Base-by-base conservation (phyloP, 2,888 invertebrate species). In the Mycogona germanica region DNA sequence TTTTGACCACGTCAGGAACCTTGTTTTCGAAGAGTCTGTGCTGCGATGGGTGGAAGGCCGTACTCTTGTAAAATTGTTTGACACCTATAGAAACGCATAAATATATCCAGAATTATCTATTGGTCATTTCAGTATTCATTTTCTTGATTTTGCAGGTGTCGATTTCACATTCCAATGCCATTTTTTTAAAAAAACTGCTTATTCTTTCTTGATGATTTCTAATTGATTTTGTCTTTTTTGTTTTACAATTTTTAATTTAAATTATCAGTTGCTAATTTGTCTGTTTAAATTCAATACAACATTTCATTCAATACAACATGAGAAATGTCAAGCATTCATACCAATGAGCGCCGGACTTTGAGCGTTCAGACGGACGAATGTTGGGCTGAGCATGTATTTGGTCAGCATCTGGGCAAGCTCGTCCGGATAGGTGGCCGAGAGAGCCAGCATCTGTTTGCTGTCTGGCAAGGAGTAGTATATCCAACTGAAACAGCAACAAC, bases 341-440 rank as follows among this genome's bases (percentile, higher is more conserved):
- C 73, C 74, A 40, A 74, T 59, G 32, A 73, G 62, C 51, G 92
- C 70, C 23, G 83, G 71, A 62, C 72, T 76, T 25, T 80, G 74
- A 44, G 76, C 70, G 60, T 85, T 81, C 7, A 91, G 81, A 21
- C 82, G 79, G 2, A 88, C 76, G 60, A 84, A 77, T 51, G 83
- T 76, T 2, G 89, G 87, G 58, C 81, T 79, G 52, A 78, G 73
- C 81, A 95, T 87, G 67, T 85, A 86, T 47, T 77, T 75, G 28
- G 76, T 73, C 50, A 96, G 73, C 59, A 84, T 79, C 14, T 73
- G 70, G 61, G 84, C 82, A 48, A 92, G 72, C 55, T 77, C 75
- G 57, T 82, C 77, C 17, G 87, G 81, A 71, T 87, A 96, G 14
- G 97, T 97, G 5, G 97, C 97, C 69, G 95, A 95, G 47, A 87